Evolutionary conservation across 2,888 invertebrate species (phyloP).

Genomic region (Coremacera marginata): DNA sequence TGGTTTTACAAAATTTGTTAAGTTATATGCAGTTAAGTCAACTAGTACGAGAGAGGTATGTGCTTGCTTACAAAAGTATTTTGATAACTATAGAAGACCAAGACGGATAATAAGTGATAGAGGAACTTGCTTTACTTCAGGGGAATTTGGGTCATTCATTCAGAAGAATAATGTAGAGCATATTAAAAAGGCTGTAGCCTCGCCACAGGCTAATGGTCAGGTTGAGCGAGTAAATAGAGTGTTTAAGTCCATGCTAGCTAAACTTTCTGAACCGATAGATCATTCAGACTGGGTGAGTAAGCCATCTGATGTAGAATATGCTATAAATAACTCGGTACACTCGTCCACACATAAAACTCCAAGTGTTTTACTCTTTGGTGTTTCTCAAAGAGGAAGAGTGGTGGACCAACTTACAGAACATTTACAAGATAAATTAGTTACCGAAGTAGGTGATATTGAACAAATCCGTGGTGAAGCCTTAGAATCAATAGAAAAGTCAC

Average conservation of each 20-base stretch:
- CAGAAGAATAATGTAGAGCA: conserved; percentile 13
- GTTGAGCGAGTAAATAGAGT: conserved; percentile 29
- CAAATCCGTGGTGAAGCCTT: too few relatives aligned
- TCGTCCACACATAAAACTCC: background rate
- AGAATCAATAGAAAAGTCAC: too few relatives aligned
- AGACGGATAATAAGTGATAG: conserved; percentile 24
- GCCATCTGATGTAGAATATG: conserved; percentile 22
- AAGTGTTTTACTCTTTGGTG: conserved; percentile 7
- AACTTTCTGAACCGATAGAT: conserved; percentile 13
- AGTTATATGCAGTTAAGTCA: background rate
- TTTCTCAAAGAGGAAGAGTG: background rate
- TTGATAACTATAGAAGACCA: too few relatives aligned
- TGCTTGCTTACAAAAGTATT: conserved; percentile 9
- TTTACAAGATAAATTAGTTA: background rate
- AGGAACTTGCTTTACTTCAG: conserved; percentile 35
- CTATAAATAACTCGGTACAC: background rate
- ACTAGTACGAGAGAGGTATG: conserved; percentile 29
- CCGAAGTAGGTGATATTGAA: too few relatives aligned
- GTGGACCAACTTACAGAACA: background rate
- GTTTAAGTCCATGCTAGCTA: conserved; percentile 27
- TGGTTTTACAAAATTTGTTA: too few relatives aligned
- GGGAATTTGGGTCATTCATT: conserved; percentile 25
- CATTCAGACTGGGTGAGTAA: conserved; percentile 20
- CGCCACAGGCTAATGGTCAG: conserved; percentile 32
- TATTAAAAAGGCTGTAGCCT: conserved; percentile 16